Evolutionary conservation across 2,888 invertebrate species (phyloP).

Genomic region (Glyphotaelius pellucidus): DNA sequence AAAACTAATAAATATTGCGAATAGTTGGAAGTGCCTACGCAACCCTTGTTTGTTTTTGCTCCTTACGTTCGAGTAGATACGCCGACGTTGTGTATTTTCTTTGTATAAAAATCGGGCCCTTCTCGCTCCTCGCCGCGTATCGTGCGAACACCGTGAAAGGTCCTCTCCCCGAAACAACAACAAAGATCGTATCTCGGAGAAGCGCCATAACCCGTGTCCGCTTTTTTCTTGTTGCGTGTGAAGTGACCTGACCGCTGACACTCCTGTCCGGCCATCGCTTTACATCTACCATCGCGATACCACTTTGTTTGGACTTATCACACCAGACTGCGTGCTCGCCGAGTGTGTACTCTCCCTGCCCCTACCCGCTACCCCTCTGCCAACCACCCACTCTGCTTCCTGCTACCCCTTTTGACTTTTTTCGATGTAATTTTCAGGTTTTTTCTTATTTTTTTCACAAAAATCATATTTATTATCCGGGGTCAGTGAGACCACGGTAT

Average conservation of each 20-base stretch:
- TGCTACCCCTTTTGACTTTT: not conserved
- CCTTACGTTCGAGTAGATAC: not conserved
- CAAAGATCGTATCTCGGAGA: slow-evolving; percentile 30
- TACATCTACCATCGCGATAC: slow-evolving; percentile 55
- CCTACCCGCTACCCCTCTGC: not conserved
- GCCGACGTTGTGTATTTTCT: not conserved
- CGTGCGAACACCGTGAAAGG: slow-evolving; percentile 31
- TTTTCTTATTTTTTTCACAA: too few species aligned
- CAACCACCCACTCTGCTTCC: not conserved
- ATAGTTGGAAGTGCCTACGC: not conserved
- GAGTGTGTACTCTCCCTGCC: not conserved
- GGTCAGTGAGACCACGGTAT: not conserved
- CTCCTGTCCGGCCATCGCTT: slow-evolving; percentile 56
- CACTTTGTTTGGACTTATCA: slow-evolving; percentile 44
- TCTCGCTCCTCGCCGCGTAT: not conserved
- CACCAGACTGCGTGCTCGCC: slow-evolving; percentile 15
- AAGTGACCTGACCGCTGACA: slow-evolving; percentile 55
- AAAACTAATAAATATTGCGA: not conserved
- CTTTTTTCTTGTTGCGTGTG: slow-evolving; percentile 57
- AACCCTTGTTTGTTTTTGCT: not conserved
- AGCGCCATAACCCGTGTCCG: slow-evolving; percentile 51
- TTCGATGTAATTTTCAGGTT: not conserved
- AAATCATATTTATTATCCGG: not conserved
- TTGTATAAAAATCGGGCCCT: not conserved
- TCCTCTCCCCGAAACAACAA: not conserved